Evolutionary conservation across 2,888 invertebrate genomes (phyloP), one percentile per base, ranked within the genome.

Genomic region (Melanophora roralis): DNA sequence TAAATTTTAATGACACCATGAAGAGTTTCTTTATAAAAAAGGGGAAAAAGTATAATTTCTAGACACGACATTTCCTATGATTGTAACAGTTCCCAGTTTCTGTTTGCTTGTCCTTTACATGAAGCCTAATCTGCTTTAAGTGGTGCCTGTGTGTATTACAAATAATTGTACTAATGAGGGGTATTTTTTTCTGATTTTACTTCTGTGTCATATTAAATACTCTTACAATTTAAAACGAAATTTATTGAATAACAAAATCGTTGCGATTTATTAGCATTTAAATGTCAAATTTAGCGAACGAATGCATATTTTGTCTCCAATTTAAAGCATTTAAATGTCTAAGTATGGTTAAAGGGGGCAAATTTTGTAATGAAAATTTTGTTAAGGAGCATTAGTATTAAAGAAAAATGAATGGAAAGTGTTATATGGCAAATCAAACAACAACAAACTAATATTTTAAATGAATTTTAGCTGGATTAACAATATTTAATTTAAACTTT

Each of bases 181-280:
- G 51, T 80, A 64, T 73, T 80, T 72, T 68, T 57, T 55, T 5
- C 40, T 23, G 21, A n/a, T 21, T n/a, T 23, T 43, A 36, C 21
- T 43, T 36, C 36, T 19, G 32, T 16, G 53, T 49, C n/a, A 43
- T 40, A 60, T 51, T 59, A 74, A 57, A 74, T 14, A 64, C 57
- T 68, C 45, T 47, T 9, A 64, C 55, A 57, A 59, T 64, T 45
- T 19, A 40, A 3, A 8, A n/a, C n/a, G 19, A 21, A 47, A 53
- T 75, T 65, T 4, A 60, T 36, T 36, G 55, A 53, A 71, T 47
- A 71, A 53, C 12, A 74, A 60, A 77, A 73, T 69, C 69, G 73
- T 65, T 21, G 57, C 77, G 59, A 83, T 82, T 83, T 82, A 83
- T 83, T 78, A 73, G 81, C 81, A 73, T 83, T 83, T 83, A 82